phyloP scores from a whole-genome alignment of 2,888 invertebrate genomes.

The Amphipoea lucens region DNA sequence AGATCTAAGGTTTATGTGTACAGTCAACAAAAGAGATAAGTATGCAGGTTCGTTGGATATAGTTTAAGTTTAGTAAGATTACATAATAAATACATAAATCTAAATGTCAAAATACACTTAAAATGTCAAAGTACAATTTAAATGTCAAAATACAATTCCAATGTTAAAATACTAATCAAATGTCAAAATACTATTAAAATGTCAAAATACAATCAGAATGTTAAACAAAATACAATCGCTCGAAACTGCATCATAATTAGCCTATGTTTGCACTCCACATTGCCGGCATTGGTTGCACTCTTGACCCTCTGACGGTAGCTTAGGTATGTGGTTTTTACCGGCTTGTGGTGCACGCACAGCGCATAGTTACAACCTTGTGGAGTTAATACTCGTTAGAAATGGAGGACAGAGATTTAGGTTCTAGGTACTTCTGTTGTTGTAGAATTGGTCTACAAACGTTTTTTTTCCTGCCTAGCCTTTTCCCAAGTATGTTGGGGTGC shows the following conservation, averaged over 20 bases:
- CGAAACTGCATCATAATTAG: not conserved
- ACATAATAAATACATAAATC: no score
- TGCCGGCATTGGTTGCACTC: constrained; percentile 15
- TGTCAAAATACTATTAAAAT: no score
- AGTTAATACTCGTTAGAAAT: constrained; percentile 9
- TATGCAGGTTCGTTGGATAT: no score
- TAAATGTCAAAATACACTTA: no score
- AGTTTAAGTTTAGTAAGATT: no score
- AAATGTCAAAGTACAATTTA: no score
- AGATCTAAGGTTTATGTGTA: no score
- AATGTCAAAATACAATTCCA: no score
- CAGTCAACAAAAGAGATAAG: no score
- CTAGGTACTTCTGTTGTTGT: not conserved
- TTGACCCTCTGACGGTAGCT: constrained; percentile 26
- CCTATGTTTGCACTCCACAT: not conserved
- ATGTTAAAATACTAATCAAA: no score
- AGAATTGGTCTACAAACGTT: not conserved
- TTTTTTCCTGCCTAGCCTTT: not conserved
- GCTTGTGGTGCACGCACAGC: not conserved
- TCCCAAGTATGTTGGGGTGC: not conserved
- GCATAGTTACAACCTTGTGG: not conserved
- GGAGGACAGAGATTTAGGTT: not conserved
- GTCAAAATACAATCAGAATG: no score
- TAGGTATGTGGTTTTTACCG: constrained; percentile 9
- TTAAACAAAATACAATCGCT: no score